Evolutionary conservation across 2,888 invertebrate genomes (phyloP).

Genomic region (Ypsolopha scabrella): DNA sequence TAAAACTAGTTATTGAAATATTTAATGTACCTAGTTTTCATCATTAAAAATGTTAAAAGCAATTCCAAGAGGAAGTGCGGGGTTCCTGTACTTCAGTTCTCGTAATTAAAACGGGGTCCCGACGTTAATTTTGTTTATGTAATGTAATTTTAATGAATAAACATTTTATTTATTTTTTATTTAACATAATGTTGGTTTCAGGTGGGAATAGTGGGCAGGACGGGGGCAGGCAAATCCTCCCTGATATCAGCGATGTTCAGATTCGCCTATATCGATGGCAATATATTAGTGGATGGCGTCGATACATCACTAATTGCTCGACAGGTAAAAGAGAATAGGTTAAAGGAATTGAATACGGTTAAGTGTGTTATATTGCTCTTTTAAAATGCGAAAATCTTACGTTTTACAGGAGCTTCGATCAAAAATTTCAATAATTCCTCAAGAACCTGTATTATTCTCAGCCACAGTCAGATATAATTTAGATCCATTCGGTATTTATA

Average conservation of each 20-base stretch:
- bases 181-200: constrained; percentile 22
- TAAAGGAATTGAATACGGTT: too few species aligned
- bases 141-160: too few species aligned
- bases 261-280: constrained; percentile 73
- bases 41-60: too few species aligned
- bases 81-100: too few species aligned
- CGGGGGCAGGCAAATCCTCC: constrained; percentile 89
- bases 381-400: neutral
- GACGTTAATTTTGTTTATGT: too few species aligned
- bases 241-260: constrained; percentile 83
- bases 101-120: too few species aligned
- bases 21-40: too few species aligned
- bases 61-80: too few species aligned
- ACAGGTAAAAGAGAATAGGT: too few species aligned
- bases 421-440: constrained; percentile 75
- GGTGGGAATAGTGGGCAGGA: constrained; percentile 84
- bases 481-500: constrained; percentile 75
- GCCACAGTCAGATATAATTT: constrained; percentile 75
- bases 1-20: too few species aligned
- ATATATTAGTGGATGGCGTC: constrained; percentile 74
- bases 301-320: constrained; percentile 68
- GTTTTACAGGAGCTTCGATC: constrained; percentile 69
- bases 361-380: constrained; percentile 4
- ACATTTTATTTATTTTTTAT: too few species aligned
- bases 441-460: constrained; percentile 89